Percentiles rank a stretch among this genome's conserved stretches.
These are phyloP conservation scores for Clanis bilineata DNA, from an alignment of 2,888 invertebrate genomes.

Conservation along the genomic window DNA sequence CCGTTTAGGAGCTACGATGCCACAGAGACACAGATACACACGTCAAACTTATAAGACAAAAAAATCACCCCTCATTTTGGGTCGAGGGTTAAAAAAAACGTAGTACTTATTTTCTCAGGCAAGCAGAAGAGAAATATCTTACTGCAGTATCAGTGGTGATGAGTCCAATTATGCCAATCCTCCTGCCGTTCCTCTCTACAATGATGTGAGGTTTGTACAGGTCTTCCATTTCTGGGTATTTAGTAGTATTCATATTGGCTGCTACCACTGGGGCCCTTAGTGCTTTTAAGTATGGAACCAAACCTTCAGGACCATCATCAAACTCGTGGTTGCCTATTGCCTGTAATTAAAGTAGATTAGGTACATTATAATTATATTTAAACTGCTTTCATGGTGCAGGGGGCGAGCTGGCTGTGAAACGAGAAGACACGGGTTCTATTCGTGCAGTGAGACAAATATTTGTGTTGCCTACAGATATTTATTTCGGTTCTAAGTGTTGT, in stretches of 20 bases:
- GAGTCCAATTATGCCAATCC: conserved; percentile 91
- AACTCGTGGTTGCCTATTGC: conserved; percentile 94
- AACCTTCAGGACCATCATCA: conserved; percentile 87
- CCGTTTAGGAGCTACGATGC: too few species aligned
- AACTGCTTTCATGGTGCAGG: too few species aligned
- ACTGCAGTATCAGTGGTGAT: conserved; percentile 86
- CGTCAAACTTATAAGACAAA: too few species aligned
- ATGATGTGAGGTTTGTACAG: conserved; percentile 85
- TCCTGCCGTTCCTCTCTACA: conserved; percentile 83
- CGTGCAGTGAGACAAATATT: too few species aligned
- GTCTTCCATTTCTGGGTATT: conserved; percentile 85
- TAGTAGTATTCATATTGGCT: conserved; percentile 87
- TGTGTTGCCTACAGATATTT: too few species aligned
- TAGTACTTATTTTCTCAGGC: too few species aligned
- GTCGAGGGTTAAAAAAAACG: too few species aligned
- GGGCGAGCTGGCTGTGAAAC: too few species aligned
- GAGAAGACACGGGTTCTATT: too few species aligned
- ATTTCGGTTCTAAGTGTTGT: too few species aligned
- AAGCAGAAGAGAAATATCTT: conserved; percentile 15
- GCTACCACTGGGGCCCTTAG: conserved; percentile 87
- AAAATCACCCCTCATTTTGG: too few species aligned
- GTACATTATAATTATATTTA: neutral
- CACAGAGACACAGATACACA: too few species aligned
- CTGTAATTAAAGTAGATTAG: conserved; percentile 58
- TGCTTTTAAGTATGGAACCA: conserved; percentile 86